Evolutionary conservation across 2,113 vertebrate species (phyloP), one percentile per base, ranked within the genome.

Genomic region (Zonotrichia leucophrys): DNA sequence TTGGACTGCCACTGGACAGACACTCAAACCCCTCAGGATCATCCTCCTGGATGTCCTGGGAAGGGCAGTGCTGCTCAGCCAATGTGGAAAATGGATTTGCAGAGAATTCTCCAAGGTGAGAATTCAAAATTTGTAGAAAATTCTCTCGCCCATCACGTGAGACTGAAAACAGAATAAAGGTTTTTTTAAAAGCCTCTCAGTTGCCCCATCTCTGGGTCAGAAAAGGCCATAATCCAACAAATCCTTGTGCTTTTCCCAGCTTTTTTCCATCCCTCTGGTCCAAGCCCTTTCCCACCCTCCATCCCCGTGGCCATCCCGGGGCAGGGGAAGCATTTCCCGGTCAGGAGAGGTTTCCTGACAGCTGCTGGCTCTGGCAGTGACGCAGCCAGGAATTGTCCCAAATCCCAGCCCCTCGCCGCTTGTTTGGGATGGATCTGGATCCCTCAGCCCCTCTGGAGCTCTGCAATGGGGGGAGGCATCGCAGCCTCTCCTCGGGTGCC

Each of bases 331-430:
- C 72, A 15, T 86, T 93, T 96, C 89, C 91, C 2, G n/a, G 76
- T 76, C 91, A 69, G 72, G 19, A 88, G 10, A 31, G 56, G 63
- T 95, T 94, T 94, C 94, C 96, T 89, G 83, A 64, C 93, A 95
- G 76, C 87, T 73, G 82, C 60, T 3, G 17, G 41, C 2, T 3
- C 70, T 28, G 80, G 52, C 79, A 21, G 75, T 14, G 41, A 30
- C 7, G 59, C 56, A 42, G 33, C 4, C 5, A 7, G 14, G 55
- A 5, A 11, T 25, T 47, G 63, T 64, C 27, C 59, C 35, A 56
- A 18, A 60, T 12, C 50, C 64, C 13, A 11, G 19, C 68, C 46
- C 49, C 55, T 67, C 6, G 0, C 49, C 8, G 3, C 37, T 23
- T 1, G 0, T 56, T 42, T 24, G 67, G 3, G 5, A 46, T 41